Evolutionary conservation across 2,113 vertebrate species (phyloP), one percentile per base, ranked within the genome.

Genomic region (Rhombomys opimus): DNA sequence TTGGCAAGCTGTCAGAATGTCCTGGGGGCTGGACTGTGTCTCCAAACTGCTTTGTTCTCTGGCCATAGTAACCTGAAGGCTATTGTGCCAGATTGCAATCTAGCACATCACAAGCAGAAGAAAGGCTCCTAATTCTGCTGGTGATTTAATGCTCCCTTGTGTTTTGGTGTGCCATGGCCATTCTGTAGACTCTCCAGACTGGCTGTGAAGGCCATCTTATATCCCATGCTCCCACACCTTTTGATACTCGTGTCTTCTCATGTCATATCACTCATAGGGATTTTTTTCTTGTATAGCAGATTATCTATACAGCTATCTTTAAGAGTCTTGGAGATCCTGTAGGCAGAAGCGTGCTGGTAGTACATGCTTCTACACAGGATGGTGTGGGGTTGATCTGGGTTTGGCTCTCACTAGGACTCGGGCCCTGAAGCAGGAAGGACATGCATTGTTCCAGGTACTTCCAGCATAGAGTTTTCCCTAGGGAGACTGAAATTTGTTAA

Each of bases 161-260:
- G 89, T 86, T 57, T 12, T 7, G 20, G 67, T 52, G 57, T 96
- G 73, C 30, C 68, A 93, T 95, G 22, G 57, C 90, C 75, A 61
- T 10, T 27, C 52, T 72, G 75, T 4, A 38, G 87, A 82, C 84
- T 10, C 10, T 95, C 68, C 5, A 52, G 72, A n/a, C 5, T 0
- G 65, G 52, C 68, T 57, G 12, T 5, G 3, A 10, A 14, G 23
- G 59, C 15, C 3, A 9, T 14, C 81, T 22, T 17, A 77, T 30
- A 57, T 32, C 46, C 30, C 35, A 12, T 23, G 54, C 35, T 25
- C 1, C 5, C 17, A 23, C 1, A 32, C 35, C 4, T 65, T 75
- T 50, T 54, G 63, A 90, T 38, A 52, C 54, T 57, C 61, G 38
- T 75, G 80, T 12, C 22, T 7, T 67, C 65, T 38, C 0, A 1